A percentile compares a stretch with the other conserved stretches of the same genome.
These are phyloP conservation scores for Hucho hucho DNA, from an alignment of 2,113 vertebrate species.

Conservation along the genomic window DNA sequence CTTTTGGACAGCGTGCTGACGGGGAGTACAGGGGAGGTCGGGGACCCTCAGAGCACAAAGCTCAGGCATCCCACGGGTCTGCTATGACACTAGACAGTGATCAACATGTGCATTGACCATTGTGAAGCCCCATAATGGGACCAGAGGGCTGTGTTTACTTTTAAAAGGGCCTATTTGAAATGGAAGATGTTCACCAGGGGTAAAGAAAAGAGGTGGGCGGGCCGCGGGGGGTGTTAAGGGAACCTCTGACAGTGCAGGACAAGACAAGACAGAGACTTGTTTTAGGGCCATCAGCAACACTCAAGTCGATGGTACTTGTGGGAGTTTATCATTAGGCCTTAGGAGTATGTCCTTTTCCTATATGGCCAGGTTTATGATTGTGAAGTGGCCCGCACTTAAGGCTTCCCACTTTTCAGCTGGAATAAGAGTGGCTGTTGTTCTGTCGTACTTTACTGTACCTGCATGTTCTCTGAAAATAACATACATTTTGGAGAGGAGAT, in stretches of 20 bases:
- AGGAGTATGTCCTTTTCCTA: neutral
- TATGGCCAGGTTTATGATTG: neutral
- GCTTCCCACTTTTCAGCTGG: neutral
- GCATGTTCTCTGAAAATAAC: too few relatives aligned
- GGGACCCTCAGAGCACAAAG: constrained; percentile 33
- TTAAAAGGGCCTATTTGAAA: neutral
- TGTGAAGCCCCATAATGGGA: constrained; percentile 30
- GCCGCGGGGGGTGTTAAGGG: too few relatives aligned
- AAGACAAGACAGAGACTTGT: too few relatives aligned
- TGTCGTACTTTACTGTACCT: too few relatives aligned
- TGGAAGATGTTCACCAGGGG: neutral
- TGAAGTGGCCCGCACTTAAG: neutral
- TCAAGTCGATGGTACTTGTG: neutral
- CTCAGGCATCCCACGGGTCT: constrained; percentile 39
- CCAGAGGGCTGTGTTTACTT: constrained; percentile 18
- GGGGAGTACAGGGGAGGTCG: neutral
- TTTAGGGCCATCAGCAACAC: neutral
- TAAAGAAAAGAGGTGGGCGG: neutral
- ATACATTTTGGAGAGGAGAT: too few relatives aligned
- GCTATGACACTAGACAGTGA: constrained; percentile 16
- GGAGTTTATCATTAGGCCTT: neutral
- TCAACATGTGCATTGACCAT: neutral
- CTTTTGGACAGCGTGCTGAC: constrained; percentile 51
- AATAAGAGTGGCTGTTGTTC: neutral
- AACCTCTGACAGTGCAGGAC: neutral